Conservation (phyloP, 2,888 invertebrate genomes). For the Fragum fragum region DNA sequence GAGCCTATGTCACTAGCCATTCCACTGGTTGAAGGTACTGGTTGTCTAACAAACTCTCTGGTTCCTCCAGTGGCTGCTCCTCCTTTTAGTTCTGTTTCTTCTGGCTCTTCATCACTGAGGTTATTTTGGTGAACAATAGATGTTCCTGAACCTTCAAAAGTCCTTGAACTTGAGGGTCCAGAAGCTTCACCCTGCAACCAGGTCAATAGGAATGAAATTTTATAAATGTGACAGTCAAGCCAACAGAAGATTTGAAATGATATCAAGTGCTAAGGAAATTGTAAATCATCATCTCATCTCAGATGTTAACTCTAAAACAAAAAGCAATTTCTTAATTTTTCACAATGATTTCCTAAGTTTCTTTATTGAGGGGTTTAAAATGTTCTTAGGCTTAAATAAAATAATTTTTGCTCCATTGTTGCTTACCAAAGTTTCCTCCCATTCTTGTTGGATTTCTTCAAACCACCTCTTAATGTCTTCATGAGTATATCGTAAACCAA, state of each 20-base stretch:
- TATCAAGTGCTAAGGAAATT: too few relatives aligned
- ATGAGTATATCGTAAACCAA: background rate
- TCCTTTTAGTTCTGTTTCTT: conserved; percentile 12
- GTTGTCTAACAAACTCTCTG: background rate
- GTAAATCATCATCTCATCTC: too few relatives aligned
- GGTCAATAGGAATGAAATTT: too few relatives aligned
- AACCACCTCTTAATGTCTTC: conserved; percentile 13
- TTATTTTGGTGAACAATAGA: background rate
- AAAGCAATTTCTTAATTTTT: too few relatives aligned
- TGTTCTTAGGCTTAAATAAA: too few relatives aligned
- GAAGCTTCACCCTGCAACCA: background rate
- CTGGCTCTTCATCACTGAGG: conserved; percentile 14
- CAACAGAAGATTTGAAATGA: too few relatives aligned
- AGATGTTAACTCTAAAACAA: too few relatives aligned
- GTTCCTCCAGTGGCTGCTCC: background rate
- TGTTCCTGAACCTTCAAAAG: conserved; percentile 4
- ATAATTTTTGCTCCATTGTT: too few relatives aligned
- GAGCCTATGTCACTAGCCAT: background rate
- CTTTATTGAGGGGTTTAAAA: too few relatives aligned
- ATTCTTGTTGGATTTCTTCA: conserved; percentile 9
- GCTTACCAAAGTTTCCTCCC: background rate
- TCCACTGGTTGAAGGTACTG: conserved; percentile 17
- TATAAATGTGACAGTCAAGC: too few relatives aligned
- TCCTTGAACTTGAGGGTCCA: background rate
- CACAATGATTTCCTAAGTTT: too few relatives aligned